Percentiles rank a stretch among this genome's conserved stretches.
These are phyloP conservation scores for Rhyacichthys aspro DNA, from an alignment of 2,797 vertebrate genomes.

Conservation along the genomic window DNA sequence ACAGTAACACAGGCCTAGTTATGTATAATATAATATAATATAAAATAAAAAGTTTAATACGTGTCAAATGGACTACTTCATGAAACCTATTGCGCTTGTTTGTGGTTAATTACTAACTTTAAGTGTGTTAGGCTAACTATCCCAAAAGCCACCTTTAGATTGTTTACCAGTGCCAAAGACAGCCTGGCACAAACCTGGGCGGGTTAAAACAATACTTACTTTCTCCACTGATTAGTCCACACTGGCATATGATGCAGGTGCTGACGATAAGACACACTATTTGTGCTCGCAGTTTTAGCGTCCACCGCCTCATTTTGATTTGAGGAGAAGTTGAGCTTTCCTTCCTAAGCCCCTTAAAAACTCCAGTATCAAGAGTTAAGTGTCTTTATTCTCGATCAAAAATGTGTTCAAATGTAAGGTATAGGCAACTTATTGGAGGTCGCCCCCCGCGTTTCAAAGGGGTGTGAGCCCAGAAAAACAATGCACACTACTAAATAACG, in stretches of 20 bases:
- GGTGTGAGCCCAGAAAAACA: slow-evolving; percentile 22
- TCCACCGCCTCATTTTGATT: slow-evolving; percentile 78
- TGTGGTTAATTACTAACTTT: too few relatives aligned
- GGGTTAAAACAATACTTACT: slow-evolving; percentile 74
- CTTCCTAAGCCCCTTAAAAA: slow-evolving; percentile 44
- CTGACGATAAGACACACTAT: slow-evolving; percentile 76
- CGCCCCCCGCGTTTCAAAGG: slow-evolving; percentile 56
- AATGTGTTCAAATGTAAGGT: slow-evolving; percentile 25
- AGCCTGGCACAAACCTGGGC: neutral
- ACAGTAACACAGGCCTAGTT: too few relatives aligned
- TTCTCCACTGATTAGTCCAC: slow-evolving; percentile 81
- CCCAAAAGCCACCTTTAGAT: neutral
- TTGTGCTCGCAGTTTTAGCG: slow-evolving; percentile 68
- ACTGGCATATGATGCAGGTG: slow-evolving; percentile 76
- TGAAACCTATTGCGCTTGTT: too few relatives aligned
- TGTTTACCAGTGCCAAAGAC: neutral
- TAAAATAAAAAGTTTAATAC: too few relatives aligned
- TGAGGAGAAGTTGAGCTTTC: slow-evolving; percentile 41
- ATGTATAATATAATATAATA: too few relatives aligned
- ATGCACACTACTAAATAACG: slow-evolving; percentile 69
- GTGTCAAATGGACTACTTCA: too few relatives aligned
- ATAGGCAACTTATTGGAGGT: slow-evolving; percentile 39
- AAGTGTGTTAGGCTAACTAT: neutral
- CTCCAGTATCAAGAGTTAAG: slow-evolving; percentile 30
- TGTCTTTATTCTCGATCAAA: slow-evolving; percentile 36